These are phyloP conservation scores for Caenorhabditis doughertyi DNA, from an alignment of 2,888 invertebrate species.

Conservation along the genomic window DNA sequence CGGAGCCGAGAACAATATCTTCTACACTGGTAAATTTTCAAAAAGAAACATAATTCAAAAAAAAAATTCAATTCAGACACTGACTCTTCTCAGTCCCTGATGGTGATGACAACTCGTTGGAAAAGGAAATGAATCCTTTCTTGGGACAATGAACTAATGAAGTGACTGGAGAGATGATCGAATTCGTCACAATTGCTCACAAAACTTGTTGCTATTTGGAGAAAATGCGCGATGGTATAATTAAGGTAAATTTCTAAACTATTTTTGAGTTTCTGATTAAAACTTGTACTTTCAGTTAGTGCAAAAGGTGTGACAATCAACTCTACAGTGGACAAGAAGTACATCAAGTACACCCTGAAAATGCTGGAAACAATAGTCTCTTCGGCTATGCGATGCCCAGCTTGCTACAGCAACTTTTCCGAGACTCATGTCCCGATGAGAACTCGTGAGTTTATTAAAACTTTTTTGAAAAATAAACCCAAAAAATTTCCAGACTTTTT, in stretches of 20 bases:
- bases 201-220: constrained; percentile 3
- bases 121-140: background rate
- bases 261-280: background rate
- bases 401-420: no score
- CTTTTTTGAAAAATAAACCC: no score
- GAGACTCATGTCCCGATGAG: no score
- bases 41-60: background rate
- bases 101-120: background rate
- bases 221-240: background rate
- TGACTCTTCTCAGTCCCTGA: background rate
- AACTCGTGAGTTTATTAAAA: no score
- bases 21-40: background rate
- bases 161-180: background rate
- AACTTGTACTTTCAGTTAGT: background rate
- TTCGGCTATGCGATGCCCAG: background rate
- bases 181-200: background rate
- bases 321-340: background rate
- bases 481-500: no score
- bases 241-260: background rate
- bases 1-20: background rate
- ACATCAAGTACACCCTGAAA: background rate
- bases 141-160: background rate
- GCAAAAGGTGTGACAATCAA: background rate
- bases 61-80: background rate
- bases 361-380: background rate